Evolutionary conservation across 2,888 invertebrate species (phyloP).

Genomic region (Lathronympha strigana): DNA sequence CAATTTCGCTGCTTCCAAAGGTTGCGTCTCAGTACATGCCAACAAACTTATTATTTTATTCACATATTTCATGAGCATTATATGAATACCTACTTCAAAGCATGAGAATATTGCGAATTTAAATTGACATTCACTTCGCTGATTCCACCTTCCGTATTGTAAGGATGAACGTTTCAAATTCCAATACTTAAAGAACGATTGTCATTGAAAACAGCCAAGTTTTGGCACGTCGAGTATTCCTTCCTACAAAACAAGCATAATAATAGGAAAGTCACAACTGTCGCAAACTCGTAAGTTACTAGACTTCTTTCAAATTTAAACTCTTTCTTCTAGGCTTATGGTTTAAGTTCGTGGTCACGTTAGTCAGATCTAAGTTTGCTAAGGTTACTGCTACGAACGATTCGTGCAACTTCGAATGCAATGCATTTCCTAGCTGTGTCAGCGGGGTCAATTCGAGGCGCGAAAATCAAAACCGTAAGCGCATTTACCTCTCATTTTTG

Average conservation of each 20-base stretch:
- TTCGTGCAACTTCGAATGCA: slow-evolving; percentile 64
- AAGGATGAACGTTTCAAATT: slow-evolving; percentile 20
- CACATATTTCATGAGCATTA: too few species aligned
- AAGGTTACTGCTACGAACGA: slow-evolving; percentile 23
- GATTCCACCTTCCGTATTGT: slow-evolving; percentile 1
- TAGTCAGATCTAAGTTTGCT: background rate
- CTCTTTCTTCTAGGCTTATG: background rate
- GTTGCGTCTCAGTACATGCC: background rate
- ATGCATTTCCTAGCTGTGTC: slow-evolving; percentile 48
- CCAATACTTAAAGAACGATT: slow-evolving; percentile 57
- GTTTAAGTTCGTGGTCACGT: background rate
- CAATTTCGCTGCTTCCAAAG: background rate
- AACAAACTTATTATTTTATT: too few species aligned
- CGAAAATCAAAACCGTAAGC: slow-evolving; percentile 42
- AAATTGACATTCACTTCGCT: background rate
- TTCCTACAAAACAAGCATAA: slow-evolving; percentile 64
- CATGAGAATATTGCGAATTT: background rate
- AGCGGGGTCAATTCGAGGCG: slow-evolving; percentile 39
- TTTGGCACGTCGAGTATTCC: slow-evolving; percentile 65
- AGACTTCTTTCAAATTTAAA: background rate
- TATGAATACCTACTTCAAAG: too few species aligned
- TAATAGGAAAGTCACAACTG: slow-evolving; percentile 41
- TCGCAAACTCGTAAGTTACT: slow-evolving; percentile 12
- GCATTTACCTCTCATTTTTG: background rate
- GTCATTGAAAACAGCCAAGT: slow-evolving; percentile 54